Conservation (phyloP, 2,888 invertebrate species). For the Hyppa rectilinea region DNA sequence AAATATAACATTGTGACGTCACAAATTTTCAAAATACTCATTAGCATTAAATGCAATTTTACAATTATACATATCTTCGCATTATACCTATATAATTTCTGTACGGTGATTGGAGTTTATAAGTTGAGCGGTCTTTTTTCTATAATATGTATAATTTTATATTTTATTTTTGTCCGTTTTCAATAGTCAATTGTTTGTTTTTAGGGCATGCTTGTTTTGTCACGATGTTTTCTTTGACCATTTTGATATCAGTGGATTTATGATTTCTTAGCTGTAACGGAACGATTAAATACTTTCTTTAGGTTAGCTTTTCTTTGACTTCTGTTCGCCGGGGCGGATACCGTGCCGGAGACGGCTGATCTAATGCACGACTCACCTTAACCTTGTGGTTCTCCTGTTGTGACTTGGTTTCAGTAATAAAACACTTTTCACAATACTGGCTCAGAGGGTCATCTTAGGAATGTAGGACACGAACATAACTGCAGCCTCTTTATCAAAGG, state of each 20-base stretch:
- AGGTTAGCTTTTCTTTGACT: neutral
- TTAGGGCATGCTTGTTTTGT: too few relatives aligned
- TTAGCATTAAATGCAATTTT: too few relatives aligned
- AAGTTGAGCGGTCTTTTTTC: too few relatives aligned
- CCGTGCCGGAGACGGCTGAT: neutral
- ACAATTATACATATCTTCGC: too few relatives aligned
- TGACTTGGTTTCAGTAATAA: neutral
- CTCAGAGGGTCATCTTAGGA: neutral
- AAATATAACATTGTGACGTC: too few relatives aligned
- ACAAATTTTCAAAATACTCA: too few relatives aligned
- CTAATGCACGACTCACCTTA: neutral
- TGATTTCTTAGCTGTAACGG: neutral
- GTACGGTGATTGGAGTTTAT: too few relatives aligned
- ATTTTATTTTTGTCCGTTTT: too few relatives aligned
- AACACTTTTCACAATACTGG: neutral
- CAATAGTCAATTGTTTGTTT: too few relatives aligned
- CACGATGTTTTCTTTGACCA: neutral
- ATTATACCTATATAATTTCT: too few relatives aligned
- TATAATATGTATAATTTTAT: too few relatives aligned
- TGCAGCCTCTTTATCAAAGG: neutral
- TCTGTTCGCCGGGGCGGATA: neutral
- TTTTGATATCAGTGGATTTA: neutral
- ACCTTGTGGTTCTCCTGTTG: neutral
- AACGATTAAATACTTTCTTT: too few relatives aligned
- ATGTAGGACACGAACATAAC: neutral